Conservation (phyloP, 2,888 invertebrate genomes). For the Tetragonula carbonaria region DNA sequence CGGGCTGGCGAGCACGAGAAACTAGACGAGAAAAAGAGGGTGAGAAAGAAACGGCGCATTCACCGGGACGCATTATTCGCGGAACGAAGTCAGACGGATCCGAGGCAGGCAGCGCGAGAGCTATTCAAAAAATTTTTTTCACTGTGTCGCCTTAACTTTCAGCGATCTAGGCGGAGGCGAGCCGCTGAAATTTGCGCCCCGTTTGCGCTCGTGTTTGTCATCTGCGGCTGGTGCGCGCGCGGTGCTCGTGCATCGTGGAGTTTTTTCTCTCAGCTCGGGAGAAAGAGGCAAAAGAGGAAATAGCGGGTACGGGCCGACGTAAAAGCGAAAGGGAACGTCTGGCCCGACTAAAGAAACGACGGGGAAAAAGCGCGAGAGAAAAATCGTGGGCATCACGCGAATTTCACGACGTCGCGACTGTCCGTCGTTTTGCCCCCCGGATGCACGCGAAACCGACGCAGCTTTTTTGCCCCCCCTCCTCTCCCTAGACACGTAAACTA, state of each 20-base stretch:
- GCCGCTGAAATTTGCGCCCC: conserved; percentile 45
- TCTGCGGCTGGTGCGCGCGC: conserved; percentile 11
- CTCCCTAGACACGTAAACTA: conserved; percentile 13
- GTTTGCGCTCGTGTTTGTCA: conserved; percentile 48
- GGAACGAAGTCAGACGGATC: conserved; percentile 36
- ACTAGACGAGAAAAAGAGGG: neutral
- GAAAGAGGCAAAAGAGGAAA: conserved; percentile 34
- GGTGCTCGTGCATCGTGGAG: neutral
- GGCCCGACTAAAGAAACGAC: conserved; percentile 24
- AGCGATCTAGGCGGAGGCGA: conserved; percentile 31
- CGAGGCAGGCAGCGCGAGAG: conserved; percentile 3
- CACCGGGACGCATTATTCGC: conserved; percentile 24
- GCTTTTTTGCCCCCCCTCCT: neutral
- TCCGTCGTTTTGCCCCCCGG: conserved; percentile 37
- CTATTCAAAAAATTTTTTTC: conserved; percentile 29
- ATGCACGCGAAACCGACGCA: conserved; percentile 31
- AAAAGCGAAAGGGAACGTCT: conserved; percentile 41
- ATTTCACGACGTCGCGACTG: conserved; percentile 56
- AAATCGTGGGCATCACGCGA: conserved; percentile 55
- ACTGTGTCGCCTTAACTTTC: conserved; percentile 47
- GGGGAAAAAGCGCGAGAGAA: conserved; percentile 40
- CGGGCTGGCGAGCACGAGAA: conserved; percentile 3
- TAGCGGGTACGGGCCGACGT: conserved; percentile 10
- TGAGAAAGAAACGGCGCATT: neutral
- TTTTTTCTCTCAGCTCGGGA: neutral